Evolutionary conservation across 2,888 invertebrate species (phyloP).

Genomic region (Erebia epiphron): DNA sequence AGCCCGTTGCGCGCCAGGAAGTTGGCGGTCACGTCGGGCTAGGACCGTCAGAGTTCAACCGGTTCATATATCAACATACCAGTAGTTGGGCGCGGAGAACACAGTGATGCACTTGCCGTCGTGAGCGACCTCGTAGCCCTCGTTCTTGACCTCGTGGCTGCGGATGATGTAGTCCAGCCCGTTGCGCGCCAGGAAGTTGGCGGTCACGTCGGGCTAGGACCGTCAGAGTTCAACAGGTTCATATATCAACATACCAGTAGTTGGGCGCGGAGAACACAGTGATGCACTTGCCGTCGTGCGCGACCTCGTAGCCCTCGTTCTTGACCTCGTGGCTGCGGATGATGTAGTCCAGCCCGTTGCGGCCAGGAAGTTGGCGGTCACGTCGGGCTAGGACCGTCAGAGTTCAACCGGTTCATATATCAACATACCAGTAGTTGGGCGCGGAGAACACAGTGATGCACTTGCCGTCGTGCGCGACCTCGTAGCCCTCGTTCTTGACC

Average conservation of each 20-base stretch:
- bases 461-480: slow-evolving; percentile 96
- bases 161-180: slow-evolving; percentile 96
- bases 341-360: slow-evolving; percentile 95
- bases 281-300: slow-evolving; percentile 97
- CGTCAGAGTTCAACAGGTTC: slow-evolving; percentile 55
- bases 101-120: slow-evolving; percentile 97
- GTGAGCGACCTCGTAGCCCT: slow-evolving; percentile 97
- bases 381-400: slow-evolving; percentile 92
- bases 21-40: slow-evolving; percentile 95
- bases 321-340: slow-evolving; percentile 99
- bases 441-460: slow-evolving; percentile 99
- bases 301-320: slow-evolving; percentile 96
- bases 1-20: slow-evolving; percentile 94
- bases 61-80: slow-evolving; percentile 87
- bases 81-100: slow-evolving; percentile 99
- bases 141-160: slow-evolving; percentile 98
- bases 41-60: slow-evolving; percentile 73
- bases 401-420: not conserved
- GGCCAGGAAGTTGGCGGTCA: slow-evolving; percentile 93
- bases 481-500: slow-evolving; percentile 98
- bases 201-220: slow-evolving; percentile 97
- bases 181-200: slow-evolving; percentile 91
- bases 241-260: slow-evolving; percentile 93
- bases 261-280: slow-evolving; percentile 99
- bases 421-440: slow-evolving; percentile 97